Conservation (phyloP, 37 sponge, comb jelly and placozoan genomes). For the Agelas oroides region DNA sequence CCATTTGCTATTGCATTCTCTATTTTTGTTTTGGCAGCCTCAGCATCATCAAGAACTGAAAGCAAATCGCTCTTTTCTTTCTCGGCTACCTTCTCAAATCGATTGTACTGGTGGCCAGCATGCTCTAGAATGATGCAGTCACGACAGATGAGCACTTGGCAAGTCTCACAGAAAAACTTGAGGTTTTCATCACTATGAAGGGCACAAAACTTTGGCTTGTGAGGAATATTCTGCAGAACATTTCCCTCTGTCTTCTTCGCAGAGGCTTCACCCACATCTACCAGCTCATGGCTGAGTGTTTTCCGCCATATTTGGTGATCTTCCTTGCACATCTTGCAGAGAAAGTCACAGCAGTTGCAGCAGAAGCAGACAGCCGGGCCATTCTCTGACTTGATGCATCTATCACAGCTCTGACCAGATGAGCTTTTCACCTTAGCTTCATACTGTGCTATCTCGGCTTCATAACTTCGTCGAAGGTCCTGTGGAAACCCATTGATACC, state of each 20-base stretch:
- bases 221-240: background rate
- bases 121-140: slow-evolving; percentile 50
- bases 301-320: slow-evolving; percentile 34
- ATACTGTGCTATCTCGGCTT: slow-evolving; percentile 44
- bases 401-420: slow-evolving; percentile 31
- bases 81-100: slow-evolving; percentile 32
- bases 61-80: background rate
- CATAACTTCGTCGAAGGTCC: slow-evolving; percentile 26
- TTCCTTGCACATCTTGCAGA: slow-evolving; percentile 42
- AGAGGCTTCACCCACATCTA: slow-evolving; percentile 7
- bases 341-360: slow-evolving; percentile 47
- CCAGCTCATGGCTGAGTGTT: slow-evolving; percentile 36
- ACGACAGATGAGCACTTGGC: slow-evolving; percentile 39
- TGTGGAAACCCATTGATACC: slow-evolving; percentile 24
- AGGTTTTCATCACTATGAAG: slow-evolving; percentile 33
- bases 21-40: background rate
- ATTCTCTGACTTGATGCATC: slow-evolving; percentile 22
- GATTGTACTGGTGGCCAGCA: slow-evolving; percentile 13
- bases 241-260: background rate
- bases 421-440: slow-evolving; percentile 13
- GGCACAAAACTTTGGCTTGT: slow-evolving; percentile 20
- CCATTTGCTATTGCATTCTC: slow-evolving; percentile 31
- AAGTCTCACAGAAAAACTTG: slow-evolving; percentile 54
- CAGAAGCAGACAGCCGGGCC: slow-evolving; percentile 53
- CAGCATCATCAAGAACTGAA: background rate